Percentiles rank a stretch among this genome's conserved stretches.
These are phyloP conservation scores for Petrosia ficiformis DNA, from an alignment of 37 sponge, comb jelly and placozoan genomes.

Conservation along the genomic window DNA sequence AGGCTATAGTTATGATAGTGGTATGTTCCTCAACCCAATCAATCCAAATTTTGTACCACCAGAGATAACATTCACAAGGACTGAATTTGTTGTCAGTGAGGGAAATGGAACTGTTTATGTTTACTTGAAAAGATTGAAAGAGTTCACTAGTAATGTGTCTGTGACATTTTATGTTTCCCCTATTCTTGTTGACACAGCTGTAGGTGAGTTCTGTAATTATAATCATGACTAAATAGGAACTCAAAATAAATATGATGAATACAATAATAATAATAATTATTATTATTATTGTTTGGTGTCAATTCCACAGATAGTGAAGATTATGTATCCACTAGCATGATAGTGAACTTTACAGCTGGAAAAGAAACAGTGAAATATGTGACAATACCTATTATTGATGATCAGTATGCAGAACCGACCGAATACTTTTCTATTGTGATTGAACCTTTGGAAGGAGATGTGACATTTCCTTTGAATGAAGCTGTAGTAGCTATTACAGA, in stretches of 20 bases:
- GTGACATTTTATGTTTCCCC: not conserved
- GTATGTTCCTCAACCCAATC: not conserved
- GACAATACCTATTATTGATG: not conserved
- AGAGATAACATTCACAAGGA: not conserved
- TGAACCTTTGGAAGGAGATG: not conserved
- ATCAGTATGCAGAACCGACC: not conserved
- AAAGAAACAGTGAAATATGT: not conserved
- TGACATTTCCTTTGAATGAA: not conserved
- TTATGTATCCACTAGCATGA: not conserved
- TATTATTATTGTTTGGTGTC: not conserved
- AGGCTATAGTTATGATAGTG: not conserved
- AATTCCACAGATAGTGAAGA: not conserved
- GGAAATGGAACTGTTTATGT: not conserved
- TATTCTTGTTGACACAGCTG: not conserved
- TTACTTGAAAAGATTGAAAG: not conserved
- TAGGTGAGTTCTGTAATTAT: too few species aligned
- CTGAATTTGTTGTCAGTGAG: not conserved
- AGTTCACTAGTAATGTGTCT: not conserved
- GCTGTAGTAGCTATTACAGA: not conserved
- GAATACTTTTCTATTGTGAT: not conserved
- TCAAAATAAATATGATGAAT: too few species aligned
- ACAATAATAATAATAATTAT: not conserved
- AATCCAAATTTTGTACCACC: not conserved
- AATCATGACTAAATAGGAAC: too few species aligned
- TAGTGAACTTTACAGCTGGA: not conserved